Percentiles rank a stretch among this genome's conserved stretches.
These are phyloP conservation scores for Carettochelys insculpta DNA, from an alignment of 2,113 vertebrate species.

Conservation along the genomic window DNA sequence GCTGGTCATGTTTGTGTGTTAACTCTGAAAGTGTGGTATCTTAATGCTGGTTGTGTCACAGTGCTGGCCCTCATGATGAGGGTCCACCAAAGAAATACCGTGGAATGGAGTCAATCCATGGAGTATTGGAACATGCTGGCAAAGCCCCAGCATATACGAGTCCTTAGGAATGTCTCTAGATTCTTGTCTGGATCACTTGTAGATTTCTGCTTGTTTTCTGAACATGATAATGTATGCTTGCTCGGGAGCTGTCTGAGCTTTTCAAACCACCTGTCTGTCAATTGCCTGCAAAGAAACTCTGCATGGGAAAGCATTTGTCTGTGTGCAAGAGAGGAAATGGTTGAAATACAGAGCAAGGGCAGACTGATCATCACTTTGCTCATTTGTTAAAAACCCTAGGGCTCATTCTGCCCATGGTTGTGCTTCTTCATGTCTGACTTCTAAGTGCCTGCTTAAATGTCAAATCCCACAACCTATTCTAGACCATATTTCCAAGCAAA, in stretches of 20 bases:
- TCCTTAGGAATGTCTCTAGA: neutral
- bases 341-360: slow-evolving; percentile 31
- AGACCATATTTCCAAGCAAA: neutral
- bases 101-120: fast-evolving
- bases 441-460: neutral
- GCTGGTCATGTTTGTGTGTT: neutral
- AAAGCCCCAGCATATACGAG: neutral
- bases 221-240: slow-evolving; percentile 12
- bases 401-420: slow-evolving; percentile 1
- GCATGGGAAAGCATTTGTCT: neutral
- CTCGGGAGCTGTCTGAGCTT: slow-evolving; percentile 45
- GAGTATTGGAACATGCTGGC: fast-evolving
- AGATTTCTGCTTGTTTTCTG: slow-evolving; percentile 47
- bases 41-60: neutral
- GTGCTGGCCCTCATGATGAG: neutral
- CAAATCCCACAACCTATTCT: neutral
- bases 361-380: slow-evolving; percentile 7
- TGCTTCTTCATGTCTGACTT: slow-evolving; percentile 5
- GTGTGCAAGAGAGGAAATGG: neutral
- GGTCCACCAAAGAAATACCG: neutral
- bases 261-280: slow-evolving; percentile 42
- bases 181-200: slow-evolving; percentile 26
- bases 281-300: slow-evolving; percentile 30
- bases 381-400: neutral
- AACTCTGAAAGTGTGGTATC: neutral